Percentiles rank a stretch among this genome's conserved stretches.
These are phyloP conservation scores for Rostratula benghalensis DNA, from an alignment of 2,113 vertebrate species.

Conservation along the genomic window DNA sequence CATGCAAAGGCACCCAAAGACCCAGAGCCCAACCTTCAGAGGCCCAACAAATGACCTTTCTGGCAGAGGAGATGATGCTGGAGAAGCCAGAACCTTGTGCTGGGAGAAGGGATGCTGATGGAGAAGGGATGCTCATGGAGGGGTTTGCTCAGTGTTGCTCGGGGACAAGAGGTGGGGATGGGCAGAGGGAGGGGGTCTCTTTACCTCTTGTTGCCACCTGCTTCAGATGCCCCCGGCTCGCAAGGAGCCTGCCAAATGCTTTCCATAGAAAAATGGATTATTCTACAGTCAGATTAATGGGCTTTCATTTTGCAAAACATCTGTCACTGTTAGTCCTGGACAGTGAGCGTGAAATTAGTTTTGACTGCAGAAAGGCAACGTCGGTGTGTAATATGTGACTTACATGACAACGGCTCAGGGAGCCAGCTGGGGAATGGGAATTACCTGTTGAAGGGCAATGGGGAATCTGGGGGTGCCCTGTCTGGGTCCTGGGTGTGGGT, in stretches of 20 bases:
- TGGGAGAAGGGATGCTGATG: not conserved
- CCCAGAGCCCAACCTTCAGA: not conserved
- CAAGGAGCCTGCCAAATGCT: constrained; percentile 61
- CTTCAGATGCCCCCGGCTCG: constrained; percentile 4
- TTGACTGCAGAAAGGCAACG: constrained; percentile 55
- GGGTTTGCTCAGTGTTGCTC: not conserved
- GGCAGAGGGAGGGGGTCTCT: not conserved
- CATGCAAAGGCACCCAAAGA: not conserved
- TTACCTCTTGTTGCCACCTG: not conserved
- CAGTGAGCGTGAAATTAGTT: constrained; percentile 80
- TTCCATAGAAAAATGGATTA: constrained; percentile 76
- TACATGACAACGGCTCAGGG: constrained; percentile 33
- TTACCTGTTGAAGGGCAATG: constrained; percentile 30
- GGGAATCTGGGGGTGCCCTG: not conserved
- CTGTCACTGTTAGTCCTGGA: constrained; percentile 81
- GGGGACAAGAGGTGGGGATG: not conserved
- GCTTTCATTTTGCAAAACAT: constrained; percentile 79
- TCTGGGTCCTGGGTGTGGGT: accelerated
- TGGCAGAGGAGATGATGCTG: not conserved
- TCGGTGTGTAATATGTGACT: constrained; percentile 41
- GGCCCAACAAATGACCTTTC: not conserved
- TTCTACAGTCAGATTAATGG: constrained; percentile 80
- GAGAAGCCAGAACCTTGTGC: not conserved
- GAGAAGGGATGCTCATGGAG: not conserved
- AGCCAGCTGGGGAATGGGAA: constrained; percentile 11